Base-by-base conservation (phyloP, 2,888 invertebrate genomes). In the Tuberolachnus salignus region DNA sequence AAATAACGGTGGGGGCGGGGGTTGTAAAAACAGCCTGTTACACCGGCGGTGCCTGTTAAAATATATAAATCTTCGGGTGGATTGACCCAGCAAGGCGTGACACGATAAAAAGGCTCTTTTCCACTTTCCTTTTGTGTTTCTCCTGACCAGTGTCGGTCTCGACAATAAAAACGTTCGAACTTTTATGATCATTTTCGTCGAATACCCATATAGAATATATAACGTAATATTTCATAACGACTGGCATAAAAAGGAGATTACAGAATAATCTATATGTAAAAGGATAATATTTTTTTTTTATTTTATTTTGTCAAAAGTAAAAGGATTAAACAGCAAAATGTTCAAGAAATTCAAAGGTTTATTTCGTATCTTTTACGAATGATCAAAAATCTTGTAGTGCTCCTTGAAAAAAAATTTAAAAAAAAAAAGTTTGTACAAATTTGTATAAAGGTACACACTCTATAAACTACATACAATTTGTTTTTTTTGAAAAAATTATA, bases 101-200 rank as follows among this genome's bases (percentile, higher is more conserved):
- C 26, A 49, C 57, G n/a, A 46, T 16, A 46, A 71, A 34, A 71
- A 57, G 44, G 44, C 44, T n/a, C 44, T 23, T 57, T 70, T 55
- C 3, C 8, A 46, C 0, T 46, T 59, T 44, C 10, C 23, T n/a
- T 26, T 59, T 44, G 44, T 23, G 44, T 44, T 71, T 46, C 13
- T 16, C 10, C 46, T 59, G 71, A 59, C 59, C 59, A 23, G 46
- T 34, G 34, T 59, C 23, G 44, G 26, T 49, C 46, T 57, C n/a
- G n/a, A 26, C 46, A 59, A 71, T 59, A 59, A 71, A 71, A 59
- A 23, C 46, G 44, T 46, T 71, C 23, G 26, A 59, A 59, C 46
- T 71, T 59, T 59, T 71, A 71, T 26, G 19, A n/a, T n/a, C 26
- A 26, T 59, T 71, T 53, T 51, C n/a, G 13, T 21, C 44, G 44